phyloP scores from a whole-genome alignment of 2,797 vertebrate species.

The Aplochiton taeniatus region DNA sequence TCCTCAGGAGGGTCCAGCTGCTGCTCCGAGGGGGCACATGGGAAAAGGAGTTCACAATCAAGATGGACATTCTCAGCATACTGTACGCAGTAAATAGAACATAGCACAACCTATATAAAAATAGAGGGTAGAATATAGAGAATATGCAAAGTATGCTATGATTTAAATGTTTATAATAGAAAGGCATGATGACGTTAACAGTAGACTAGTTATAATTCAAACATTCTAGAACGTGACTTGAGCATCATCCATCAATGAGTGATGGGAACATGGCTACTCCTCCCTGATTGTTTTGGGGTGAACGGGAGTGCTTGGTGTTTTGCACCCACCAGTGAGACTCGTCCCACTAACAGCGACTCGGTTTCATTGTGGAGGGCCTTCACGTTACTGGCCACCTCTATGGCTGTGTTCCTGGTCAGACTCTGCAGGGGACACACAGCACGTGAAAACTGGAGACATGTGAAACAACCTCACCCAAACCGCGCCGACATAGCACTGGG shows the following conservation, averaged over 20 bases:
- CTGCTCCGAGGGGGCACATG: conserved; percentile 61
- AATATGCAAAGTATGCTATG: too few species aligned
- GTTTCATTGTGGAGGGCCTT: conserved; percentile 97
- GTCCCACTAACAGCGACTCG: conserved; percentile 89
- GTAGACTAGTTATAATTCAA: too few species aligned
- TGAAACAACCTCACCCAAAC: too few species aligned
- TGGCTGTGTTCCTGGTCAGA: conserved; percentile 92
- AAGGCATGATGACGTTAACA: too few species aligned
- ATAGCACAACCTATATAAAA: neutral
- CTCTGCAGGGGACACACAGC: conserved; percentile 72
- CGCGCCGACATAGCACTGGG: too few species aligned
- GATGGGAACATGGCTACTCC: too few species aligned
- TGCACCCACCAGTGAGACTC: conserved; percentile 89
- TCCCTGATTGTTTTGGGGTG: too few species aligned
- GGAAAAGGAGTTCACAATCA: neutral
- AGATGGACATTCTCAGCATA: too few species aligned
- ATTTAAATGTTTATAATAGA: too few species aligned
- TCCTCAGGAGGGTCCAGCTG: conserved; percentile 94
- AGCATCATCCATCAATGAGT: too few species aligned
- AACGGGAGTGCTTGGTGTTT: neutral
- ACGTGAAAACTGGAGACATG: neutral
- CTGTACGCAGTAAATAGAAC: neutral
- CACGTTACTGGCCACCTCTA: conserved; percentile 92
- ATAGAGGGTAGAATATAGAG: too few species aligned
- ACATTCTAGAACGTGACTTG: too few species aligned